phyloP scores from a whole-genome alignment of 2,888 invertebrate genomes.

The Pristionchus arcanus region DNA sequence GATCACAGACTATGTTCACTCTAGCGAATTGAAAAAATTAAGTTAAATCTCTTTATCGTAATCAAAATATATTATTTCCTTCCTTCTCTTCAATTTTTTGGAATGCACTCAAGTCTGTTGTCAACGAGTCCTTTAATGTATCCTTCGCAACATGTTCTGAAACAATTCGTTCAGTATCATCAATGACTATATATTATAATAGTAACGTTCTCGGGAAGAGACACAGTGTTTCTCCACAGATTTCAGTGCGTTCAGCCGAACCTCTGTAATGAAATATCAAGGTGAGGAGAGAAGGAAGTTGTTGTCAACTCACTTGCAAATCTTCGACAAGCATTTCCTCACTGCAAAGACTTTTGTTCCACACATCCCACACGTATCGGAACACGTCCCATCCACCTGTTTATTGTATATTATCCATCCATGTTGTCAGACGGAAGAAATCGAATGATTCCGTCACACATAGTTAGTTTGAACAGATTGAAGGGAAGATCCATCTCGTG shows the following conservation, averaged over 20 bases:
- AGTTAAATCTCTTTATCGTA: neutral
- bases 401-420: neutral
- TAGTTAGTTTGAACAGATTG: neutral
- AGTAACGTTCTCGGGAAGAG: constrained; percentile 3
- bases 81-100: neutral
- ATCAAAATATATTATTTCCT: neutral
- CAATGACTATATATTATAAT: neutral
- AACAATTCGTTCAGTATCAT: neutral
- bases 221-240: neutral
- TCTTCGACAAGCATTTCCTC: neutral
- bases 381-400: neutral
- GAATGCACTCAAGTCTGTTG: neutral
- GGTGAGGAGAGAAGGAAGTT: neutral
- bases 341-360: neutral
- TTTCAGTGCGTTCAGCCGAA: neutral
- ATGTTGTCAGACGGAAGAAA: neutral
- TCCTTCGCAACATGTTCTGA: neutral
- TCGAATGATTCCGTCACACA: neutral
- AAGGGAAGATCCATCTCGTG: neutral
- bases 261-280: neutral
- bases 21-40: too few relatives aligned
- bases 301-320: neutral
- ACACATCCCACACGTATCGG: neutral
- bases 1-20: too few relatives aligned
- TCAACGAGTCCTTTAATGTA: neutral